phyloP scores from a whole-genome alignment of 1,140 invertebrate species.

The Psix sp. region DNA sequence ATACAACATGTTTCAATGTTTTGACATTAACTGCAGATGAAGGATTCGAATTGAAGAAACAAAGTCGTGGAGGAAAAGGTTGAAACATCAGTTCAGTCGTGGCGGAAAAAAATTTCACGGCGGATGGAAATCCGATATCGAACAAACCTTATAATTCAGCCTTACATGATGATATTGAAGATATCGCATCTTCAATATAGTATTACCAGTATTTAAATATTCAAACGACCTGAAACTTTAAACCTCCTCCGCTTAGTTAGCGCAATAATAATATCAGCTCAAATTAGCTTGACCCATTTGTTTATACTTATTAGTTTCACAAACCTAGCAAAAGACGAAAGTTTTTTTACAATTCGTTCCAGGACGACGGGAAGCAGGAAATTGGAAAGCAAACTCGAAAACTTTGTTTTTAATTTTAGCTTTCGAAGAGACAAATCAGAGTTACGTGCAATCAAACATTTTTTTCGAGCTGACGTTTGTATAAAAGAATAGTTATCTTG shows the following conservation, averaged over 20 bases:
- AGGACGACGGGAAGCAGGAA: no score
- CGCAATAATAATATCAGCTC: constrained; percentile 5
- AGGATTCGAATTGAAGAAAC: constrained; percentile 9
- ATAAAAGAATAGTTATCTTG: no score
- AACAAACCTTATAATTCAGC: constrained; percentile 23
- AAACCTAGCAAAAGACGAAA: no score
- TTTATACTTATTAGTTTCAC: no score
- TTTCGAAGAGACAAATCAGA: no score
- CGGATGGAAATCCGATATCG: constrained; percentile 20
- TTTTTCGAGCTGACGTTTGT: no score
- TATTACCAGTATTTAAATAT: constrained; percentile 22
- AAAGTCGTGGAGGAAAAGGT: constrained; percentile 14
- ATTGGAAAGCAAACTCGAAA: no score
- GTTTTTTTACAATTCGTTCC: no score
- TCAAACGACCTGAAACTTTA: constrained; percentile 8
- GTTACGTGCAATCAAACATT: no score
- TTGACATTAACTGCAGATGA: neutral
- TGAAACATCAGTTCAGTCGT: constrained; percentile 37
- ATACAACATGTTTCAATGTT: no score
- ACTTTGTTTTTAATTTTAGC: no score
- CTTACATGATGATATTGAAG: constrained; percentile 5
- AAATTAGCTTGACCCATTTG: constrained; percentile 5
- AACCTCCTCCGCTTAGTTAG: constrained; percentile 9
- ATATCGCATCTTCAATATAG: constrained; percentile 19
- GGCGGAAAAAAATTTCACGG: constrained; percentile 11